A percentile compares a stretch with the other conserved stretches of the same genome.
These are phyloP conservation scores for Eubucco bourcierii DNA, from an alignment of 2,113 vertebrate species.

Conservation along the genomic window DNA sequence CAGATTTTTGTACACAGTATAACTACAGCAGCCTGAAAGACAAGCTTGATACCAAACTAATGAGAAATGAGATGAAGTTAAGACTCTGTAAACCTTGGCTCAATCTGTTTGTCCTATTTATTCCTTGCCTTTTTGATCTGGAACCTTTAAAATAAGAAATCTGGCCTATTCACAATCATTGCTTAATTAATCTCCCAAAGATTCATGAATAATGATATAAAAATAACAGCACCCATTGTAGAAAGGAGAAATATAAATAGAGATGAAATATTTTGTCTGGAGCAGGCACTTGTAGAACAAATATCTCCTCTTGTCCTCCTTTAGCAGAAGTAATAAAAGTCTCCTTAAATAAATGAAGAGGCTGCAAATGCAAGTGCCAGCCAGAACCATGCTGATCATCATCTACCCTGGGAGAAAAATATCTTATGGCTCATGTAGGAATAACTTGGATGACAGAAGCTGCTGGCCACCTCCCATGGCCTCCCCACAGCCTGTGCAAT, in stretches of 20 bases:
- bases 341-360: not conserved
- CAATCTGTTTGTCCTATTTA: constrained; percentile 34
- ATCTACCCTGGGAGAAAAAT: not conserved
- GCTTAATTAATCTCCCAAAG: constrained; percentile 32
- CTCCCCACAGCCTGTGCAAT: not conserved
- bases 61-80: constrained; percentile 39
- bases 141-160: constrained; percentile 33
- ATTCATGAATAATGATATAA: not conserved
- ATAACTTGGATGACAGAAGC: not conserved
- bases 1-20: not conserved
- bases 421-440: not conserved
- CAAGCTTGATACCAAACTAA: not conserved
- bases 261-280: not conserved
- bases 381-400: not conserved
- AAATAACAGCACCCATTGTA: not conserved
- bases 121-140: constrained; percentile 22
- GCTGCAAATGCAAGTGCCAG: not conserved
- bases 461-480: not conserved
- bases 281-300: not conserved
- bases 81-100: constrained; percentile 25
- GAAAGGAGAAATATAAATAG: not conserved
- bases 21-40: not conserved
- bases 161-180: not conserved
- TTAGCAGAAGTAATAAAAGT: not conserved
- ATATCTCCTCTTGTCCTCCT: not conserved